phyloP scores from a whole-genome alignment of 2,888 invertebrate species.

The Vesta saturnalis region DNA sequence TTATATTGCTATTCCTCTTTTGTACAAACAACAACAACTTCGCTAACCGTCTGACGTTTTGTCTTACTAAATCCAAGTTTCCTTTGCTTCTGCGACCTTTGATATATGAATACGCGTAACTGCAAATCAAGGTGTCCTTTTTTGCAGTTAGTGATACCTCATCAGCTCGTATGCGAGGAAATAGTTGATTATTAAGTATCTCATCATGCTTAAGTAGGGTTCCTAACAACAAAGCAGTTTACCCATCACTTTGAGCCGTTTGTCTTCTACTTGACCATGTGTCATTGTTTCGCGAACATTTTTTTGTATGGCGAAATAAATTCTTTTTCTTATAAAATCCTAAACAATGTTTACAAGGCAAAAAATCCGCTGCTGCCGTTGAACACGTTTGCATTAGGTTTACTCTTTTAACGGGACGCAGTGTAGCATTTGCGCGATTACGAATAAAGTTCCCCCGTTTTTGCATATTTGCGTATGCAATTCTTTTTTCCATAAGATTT shows the following conservation, averaged over 20 bases:
- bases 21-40: constrained; percentile 35
- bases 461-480: constrained; percentile 14
- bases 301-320: no score
- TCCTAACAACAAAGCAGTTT: no score
- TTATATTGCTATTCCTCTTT: constrained; percentile 27
- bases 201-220: no score
- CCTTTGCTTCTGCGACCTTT: constrained; percentile 42
- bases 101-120: no score
- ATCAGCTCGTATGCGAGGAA: no score
- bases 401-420: constrained; percentile 30
- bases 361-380: constrained; percentile 14
- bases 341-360: constrained; percentile 30
- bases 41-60: constrained; percentile 39
- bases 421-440: constrained; percentile 17
- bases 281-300: constrained; percentile 23
- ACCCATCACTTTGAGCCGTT: no score
- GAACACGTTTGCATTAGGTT: neutral
- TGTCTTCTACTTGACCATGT: no score
- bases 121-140: no score
- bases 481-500: constrained; percentile 2
- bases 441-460: constrained; percentile 31
- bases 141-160: no score
- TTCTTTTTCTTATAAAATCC: constrained; percentile 32
- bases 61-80: constrained; percentile 40
- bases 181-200: no score